Evolutionary conservation across 2,113 vertebrate genomes (phyloP).

Genomic region (Phoxinus phoxinus): DNA sequence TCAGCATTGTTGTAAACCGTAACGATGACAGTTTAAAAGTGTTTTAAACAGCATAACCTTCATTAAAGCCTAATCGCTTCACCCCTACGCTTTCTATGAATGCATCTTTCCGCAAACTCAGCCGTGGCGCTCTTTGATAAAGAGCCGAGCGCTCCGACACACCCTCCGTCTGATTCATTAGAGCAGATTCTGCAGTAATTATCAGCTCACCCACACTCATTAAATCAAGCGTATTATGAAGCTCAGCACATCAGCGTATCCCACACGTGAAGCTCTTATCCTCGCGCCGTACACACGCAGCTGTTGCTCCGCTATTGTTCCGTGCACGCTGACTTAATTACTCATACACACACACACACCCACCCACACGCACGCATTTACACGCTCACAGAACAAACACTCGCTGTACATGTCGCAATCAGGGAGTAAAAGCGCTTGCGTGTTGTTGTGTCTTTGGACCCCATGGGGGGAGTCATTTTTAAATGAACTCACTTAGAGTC

Average conservation of each 20-base stretch:
- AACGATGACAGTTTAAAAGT: not conserved
- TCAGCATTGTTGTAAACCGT: not conserved
- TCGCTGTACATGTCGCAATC: conserved; percentile 15
- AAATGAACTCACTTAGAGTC: conserved; percentile 53
- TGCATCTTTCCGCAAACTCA: not conserved
- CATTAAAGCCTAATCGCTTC: conserved; percentile 10
- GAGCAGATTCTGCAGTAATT: conserved; percentile 53
- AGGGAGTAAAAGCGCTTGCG: conserved; percentile 31
- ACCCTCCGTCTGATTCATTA: conserved; percentile 50
- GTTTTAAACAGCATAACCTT: not conserved
- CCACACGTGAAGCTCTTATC: conserved; percentile 37
- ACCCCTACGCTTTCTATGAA: not conserved
- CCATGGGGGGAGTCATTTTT: conserved; percentile 49
- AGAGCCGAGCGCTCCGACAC: conserved; percentile 13
- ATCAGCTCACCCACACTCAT: conserved; percentile 50
- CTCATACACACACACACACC: not conserved
- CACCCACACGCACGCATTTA: not conserved
- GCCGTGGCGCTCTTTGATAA: conserved; percentile 9
- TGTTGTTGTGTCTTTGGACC: conserved; percentile 47
- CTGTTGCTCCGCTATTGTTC: conserved; percentile 47
- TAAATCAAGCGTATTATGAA: conserved; percentile 50
- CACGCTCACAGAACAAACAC: conserved; percentile 5
- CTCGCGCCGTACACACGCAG: conserved; percentile 34
- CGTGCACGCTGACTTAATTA: conserved; percentile 55
- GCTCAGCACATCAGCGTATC: conserved; percentile 16